Base-by-base conservation (phyloP, 1,140 invertebrate genomes). In the Eupristina koningsbergeri region DNA sequence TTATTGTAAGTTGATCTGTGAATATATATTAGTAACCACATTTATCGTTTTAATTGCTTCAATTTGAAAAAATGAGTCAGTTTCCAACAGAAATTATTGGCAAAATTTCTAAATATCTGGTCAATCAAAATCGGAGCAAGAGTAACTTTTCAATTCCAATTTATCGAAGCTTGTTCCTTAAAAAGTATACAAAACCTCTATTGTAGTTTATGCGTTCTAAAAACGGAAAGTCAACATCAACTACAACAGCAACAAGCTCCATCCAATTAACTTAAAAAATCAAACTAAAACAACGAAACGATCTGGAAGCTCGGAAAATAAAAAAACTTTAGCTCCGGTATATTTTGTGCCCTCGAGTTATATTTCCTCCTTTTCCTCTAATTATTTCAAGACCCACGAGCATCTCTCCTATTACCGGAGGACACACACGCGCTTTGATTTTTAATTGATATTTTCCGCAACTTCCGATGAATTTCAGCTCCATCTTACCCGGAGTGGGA, bases 361-460 rank as follows among this genome's bases (percentile, higher is more conserved):
- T n/a, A 45, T 5, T 47, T 64, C 1, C 76, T 53, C 50, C 31
- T 26, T n/a, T 61, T 0, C 13, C 45, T 74, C 75, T 76, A 84
- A 84, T 80, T 80, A 84, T 80, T 84, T 84, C 71, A 45, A 73
- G 29, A 82, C 73, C 80, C 83, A 75, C 81, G 64, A 82, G 80
- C 81, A 81, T 63, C 53, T 85, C 81, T 82, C 86, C 88, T 88
- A 91, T 90, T 90, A 90, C 89, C 88, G 88, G 89, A 91, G 90
- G 89, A 91, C 89, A 91, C 87, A 86, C 86, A 83, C 84, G 84
- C 79, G 88, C 88, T 90, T 90, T 90, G 88, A 89, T 90, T 89
- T 90, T 90, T 89, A 90, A 90, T 90, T 90, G 89, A 90, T 90
- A 90, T 90, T 90, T 90, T 90, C 89, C 87, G 89, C 90, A 90